Evolutionary conservation across 2,888 invertebrate species (phyloP), one percentile per base, ranked within the genome.

Genomic region (Ganaspis brasiliensis): DNA sequence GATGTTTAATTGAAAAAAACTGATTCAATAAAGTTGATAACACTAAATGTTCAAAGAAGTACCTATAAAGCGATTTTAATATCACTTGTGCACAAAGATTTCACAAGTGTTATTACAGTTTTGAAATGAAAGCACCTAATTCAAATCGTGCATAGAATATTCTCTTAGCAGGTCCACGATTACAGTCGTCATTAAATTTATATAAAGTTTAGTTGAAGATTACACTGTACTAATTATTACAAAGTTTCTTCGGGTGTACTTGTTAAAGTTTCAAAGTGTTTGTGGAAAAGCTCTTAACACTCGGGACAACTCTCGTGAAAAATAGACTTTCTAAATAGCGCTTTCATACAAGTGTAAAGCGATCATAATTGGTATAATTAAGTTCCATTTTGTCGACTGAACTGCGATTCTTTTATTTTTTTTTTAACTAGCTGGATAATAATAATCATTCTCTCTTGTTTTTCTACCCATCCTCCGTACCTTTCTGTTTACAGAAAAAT

Each of bases 301-400:
- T 52, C 6, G n/a, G 49, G 19, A 52, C 19, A 9, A 24, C 5
- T 63, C 63, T 40, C 8, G 63, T 21, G 40, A 63, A 40, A 63
- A 63, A 63, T 63, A 10, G 0, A 37, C 8, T 9, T 63, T 8
- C 24, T 21, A 63, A 40, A 63, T 21, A 10, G 21, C 37, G n/a
- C 67, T 37, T 63, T 61, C 31, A 35, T 59, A 35, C 3, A 56
- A 56, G 16, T 19, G 59, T 45, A 49, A 52, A 59, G 26, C 21
- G 24, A 52, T 37, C 14, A 10, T 71, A 75, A 75, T 74, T 74
- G 57, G 55, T n/a, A 72, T 75, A 57, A 75, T 75, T 26, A 67
- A 59, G 67, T 55, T 67, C 16, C 37, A 19, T 26, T 16, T 63
- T 63, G 16, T 10, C n/a, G 24, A 21, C 16, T 45, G 16, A n/a